Conservation (phyloP, 64 coral and sea anemone genomes). For the Acropora yongei region DNA sequence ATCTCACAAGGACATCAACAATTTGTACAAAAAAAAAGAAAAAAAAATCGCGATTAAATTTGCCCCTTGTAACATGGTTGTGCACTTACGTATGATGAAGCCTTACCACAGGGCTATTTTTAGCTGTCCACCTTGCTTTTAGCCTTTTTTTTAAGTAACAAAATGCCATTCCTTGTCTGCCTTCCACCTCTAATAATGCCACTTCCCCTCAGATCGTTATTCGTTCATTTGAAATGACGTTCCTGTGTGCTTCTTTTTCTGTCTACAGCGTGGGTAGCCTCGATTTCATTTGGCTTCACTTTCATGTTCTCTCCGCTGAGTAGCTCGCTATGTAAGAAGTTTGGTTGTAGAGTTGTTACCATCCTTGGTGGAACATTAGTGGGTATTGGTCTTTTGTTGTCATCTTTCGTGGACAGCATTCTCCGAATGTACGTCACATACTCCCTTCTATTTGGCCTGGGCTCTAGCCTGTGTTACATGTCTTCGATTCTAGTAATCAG, state of each 20-base stretch:
- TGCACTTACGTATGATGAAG: too few relatives aligned
- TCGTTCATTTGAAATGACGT: neutral
- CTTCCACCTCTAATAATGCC: too few relatives aligned
- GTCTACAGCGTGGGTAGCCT: conserved; percentile 79
- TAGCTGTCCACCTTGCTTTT: too few relatives aligned
- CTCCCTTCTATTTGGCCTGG: conserved; percentile 70
- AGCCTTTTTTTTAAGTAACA: too few relatives aligned
- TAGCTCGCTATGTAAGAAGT: conserved; percentile 39
- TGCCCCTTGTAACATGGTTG: too few relatives aligned
- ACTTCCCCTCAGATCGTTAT: too few relatives aligned
- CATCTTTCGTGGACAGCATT: conserved; percentile 57
- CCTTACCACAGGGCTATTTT: too few relatives aligned
- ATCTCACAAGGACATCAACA: too few relatives aligned
- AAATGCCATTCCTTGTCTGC: too few relatives aligned
- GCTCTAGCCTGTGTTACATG: conserved; percentile 80
- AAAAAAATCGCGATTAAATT: too few relatives aligned
- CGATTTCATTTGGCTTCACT: conserved; percentile 74
- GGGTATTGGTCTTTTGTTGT: conserved; percentile 59
- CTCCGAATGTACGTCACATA: conserved; percentile 81
- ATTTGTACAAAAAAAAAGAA: too few relatives aligned
- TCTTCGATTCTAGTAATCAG: conserved; percentile 75
- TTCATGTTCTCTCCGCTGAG: conserved; percentile 71
- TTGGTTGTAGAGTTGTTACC: conserved; percentile 51
- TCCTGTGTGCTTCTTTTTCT: neutral
- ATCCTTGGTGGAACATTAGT: conserved; percentile 63